These are phyloP conservation scores for Seison nebaliae DNA, from an alignment of 1,140 invertebrate species.

Conservation along the genomic window DNA sequence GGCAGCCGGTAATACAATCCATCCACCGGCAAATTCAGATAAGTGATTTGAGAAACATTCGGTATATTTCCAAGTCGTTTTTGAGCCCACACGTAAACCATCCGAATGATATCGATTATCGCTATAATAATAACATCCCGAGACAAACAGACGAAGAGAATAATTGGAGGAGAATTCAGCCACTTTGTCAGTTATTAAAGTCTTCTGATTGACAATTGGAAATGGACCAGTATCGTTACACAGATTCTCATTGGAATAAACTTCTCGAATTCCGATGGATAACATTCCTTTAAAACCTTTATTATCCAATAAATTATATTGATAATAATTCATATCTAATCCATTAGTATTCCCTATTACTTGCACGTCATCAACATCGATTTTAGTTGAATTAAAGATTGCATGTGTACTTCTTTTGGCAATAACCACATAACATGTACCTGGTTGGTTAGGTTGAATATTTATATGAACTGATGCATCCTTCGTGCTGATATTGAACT, in stretches of 20 bases:
- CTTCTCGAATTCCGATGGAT: constrained; percentile 3
- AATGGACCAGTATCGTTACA: constrained; percentile 1
- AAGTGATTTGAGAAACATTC: constrained; percentile 23
- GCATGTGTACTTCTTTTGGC: neutral
- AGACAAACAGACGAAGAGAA: constrained; percentile 13
- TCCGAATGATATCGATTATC: constrained; percentile 16
- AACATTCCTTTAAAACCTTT: constrained; percentile 9
- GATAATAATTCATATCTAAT: neutral
- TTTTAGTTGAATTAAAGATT: neutral
- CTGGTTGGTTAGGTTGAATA: neutral
- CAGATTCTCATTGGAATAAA: neutral
- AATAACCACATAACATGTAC: neutral
- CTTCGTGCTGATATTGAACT: constrained; percentile 1
- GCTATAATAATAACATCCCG: constrained; percentile 16
- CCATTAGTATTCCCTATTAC: neutral
- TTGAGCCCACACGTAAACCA: constrained; percentile 17
- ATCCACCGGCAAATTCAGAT: constrained; percentile 26
- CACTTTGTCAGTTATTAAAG: neutral
- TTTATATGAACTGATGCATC: constrained; percentile 10
- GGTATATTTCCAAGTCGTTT: constrained; percentile 15
- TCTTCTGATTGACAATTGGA: neutral
- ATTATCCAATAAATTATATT: constrained; percentile 2
- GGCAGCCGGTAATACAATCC: constrained; percentile 24
- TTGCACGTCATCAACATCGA: neutral
- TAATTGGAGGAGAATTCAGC: constrained; percentile 15